Evolutionary conservation across 2,888 invertebrate genomes (phyloP).

Genomic region (Nematopogon swammerdamellus): DNA sequence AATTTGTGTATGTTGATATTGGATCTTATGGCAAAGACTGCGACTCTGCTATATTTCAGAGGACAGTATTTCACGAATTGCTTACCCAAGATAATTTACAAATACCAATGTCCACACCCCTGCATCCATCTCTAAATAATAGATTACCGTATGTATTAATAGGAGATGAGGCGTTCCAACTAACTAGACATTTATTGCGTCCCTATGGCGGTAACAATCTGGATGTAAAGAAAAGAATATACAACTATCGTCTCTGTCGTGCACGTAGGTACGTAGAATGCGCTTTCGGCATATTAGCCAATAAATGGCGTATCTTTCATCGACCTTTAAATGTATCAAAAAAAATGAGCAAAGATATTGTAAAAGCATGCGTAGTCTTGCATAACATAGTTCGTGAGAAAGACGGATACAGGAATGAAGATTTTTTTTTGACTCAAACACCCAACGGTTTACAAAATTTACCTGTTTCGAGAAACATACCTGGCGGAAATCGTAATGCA

Average conservation of each 20-base stretch:
- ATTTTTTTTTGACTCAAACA: slow-evolving; percentile 5
- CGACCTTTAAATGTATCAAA: no score
- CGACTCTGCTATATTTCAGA: no score
- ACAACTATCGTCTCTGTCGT: not conserved
- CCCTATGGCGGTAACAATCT: slow-evolving; percentile 4
- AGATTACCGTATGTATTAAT: not conserved
- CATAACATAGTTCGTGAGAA: slow-evolving; percentile 7
- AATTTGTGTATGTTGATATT: no score
- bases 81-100: no score
- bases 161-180: slow-evolving; percentile 9
- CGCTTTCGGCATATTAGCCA: slow-evolving; percentile 1
- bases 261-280: not conserved
- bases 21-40: no score
- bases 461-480: slow-evolving; percentile 3
- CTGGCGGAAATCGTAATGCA: slow-evolving; percentile 6
- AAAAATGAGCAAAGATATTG: no score
- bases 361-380: slow-evolving; percentile 8
- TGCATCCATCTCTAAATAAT: no score
- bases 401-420: slow-evolving; percentile 7
- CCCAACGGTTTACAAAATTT: slow-evolving; percentile 5
- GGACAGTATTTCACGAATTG: no score
- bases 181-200: slow-evolving; percentile 7
- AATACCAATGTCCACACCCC: no score
- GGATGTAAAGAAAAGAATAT: not conserved
- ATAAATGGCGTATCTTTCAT: no score